A percentile compares a stretch with the other conserved stretches of the same genome.
Conservation (phyloP, 2,888 invertebrate species). For the Ichneumoninae sp. region DNA sequence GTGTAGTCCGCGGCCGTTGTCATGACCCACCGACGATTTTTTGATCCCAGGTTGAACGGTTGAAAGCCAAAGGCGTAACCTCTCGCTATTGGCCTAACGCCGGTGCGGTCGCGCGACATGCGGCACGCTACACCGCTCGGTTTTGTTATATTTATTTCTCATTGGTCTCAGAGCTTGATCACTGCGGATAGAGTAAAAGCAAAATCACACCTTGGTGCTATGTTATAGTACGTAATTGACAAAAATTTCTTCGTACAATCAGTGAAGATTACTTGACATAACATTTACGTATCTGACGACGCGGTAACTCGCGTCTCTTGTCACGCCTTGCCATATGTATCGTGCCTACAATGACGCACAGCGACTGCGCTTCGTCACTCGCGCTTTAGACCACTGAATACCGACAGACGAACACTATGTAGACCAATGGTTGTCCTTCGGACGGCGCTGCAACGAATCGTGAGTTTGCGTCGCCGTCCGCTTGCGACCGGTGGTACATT, state of each 20-base stretch:
- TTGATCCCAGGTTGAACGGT: background rate
- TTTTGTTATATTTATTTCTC: slow-evolving; percentile 1
- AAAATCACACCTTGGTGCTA: too few relatives aligned
- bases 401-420: background rate
- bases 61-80: background rate
- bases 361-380: background rate
- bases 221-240: too few relatives aligned
- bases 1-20: background rate
- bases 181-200: background rate
- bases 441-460: slow-evolving; percentile 35
- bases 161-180: background rate
- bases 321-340: background rate
- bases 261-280: too few relatives aligned
- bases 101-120: slow-evolving; percentile 31
- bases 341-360: background rate
- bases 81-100: background rate
- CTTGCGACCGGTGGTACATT: background rate
- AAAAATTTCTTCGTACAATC: too few relatives aligned
- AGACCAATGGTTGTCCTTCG: background rate
- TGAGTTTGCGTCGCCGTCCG: slow-evolving; percentile 41
- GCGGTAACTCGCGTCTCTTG: background rate
- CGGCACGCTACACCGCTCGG: slow-evolving; percentile 24
- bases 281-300: too few relatives aligned
- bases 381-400: background rate
- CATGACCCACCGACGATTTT: background rate